Evolutionary conservation across 37 sponge, comb jelly and placozoan species (phyloP).

Genomic region (Aplysina aerophoba): DNA sequence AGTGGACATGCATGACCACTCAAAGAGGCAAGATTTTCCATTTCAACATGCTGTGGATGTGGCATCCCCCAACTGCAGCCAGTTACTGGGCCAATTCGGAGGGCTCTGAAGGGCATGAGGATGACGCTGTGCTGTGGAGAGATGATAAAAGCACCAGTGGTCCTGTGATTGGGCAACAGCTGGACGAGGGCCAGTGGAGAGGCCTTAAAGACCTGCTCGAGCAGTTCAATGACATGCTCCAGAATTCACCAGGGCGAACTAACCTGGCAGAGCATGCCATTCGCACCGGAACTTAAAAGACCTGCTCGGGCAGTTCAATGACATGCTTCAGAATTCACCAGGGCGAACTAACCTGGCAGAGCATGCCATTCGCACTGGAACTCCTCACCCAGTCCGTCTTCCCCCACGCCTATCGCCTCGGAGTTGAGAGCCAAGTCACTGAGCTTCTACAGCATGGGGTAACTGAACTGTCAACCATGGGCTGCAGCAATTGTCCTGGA

Average conservation of each 20-base stretch:
- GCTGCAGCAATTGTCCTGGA: conserved; percentile 60
- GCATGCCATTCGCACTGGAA: too few relatives aligned
- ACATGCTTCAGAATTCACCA: too few relatives aligned
- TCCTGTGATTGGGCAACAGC: too few relatives aligned
- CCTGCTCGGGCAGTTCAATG: too few relatives aligned
- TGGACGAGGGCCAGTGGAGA: not conserved
- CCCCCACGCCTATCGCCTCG: conserved; percentile 35
- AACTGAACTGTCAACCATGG: conserved; percentile 57
- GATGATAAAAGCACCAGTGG: too few relatives aligned
- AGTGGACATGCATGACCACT: conserved; percentile 11
- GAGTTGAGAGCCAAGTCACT: conserved; percentile 37
- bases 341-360: too few relatives aligned
- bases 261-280: conserved; percentile 32
- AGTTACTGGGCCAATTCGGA: too few relatives aligned
- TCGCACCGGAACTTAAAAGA: not conserved
- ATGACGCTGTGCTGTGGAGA: too few relatives aligned
- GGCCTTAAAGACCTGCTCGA: not conserved
- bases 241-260: conserved; percentile 12
- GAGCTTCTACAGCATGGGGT: conserved; percentile 48
- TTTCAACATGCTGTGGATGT: conserved; percentile 40
- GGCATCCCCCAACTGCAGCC: too few relatives aligned
- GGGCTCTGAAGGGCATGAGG: too few relatives aligned
- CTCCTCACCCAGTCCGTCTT: conserved; percentile 41
- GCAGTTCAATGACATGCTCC: conserved; percentile 28
- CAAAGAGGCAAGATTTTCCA: conserved; percentile 27